A percentile compares a stretch with the other conserved stretches of the same genome.
phyloP scores from a whole-genome alignment of 2,888 invertebrate species.

The Brachylomia viminalis region DNA sequence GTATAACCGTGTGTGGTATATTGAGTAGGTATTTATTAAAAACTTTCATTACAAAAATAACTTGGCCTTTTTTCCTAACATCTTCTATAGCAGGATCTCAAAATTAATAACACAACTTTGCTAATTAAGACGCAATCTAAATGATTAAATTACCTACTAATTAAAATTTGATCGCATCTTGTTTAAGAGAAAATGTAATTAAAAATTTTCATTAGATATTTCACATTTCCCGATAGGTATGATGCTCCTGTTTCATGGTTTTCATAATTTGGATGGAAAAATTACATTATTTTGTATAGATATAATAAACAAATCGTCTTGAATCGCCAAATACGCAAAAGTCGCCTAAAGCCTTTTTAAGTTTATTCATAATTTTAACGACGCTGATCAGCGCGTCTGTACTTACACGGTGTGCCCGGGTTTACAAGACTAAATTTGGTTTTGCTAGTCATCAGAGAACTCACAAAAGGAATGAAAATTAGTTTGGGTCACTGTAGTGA shows the following conservation, averaged over 20 bases:
- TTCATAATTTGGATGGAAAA: neutral
- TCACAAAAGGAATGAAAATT: too few relatives aligned
- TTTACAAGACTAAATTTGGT: too few relatives aligned
- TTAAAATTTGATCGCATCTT: conserved; percentile 48
- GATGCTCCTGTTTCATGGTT: neutral
- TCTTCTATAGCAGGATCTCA: conserved; percentile 6
- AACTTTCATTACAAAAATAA: conserved; percentile 13
- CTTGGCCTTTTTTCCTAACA: conserved; percentile 22
- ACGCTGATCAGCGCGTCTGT: too few relatives aligned
- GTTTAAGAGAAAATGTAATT: conserved; percentile 24
- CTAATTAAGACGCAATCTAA: conserved; percentile 48
- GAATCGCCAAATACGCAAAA: neutral
- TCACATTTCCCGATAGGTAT: neutral
- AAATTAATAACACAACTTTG: conserved; percentile 47
- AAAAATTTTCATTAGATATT: neutral
- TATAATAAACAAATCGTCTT: neutral
- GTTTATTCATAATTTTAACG: too few relatives aligned
- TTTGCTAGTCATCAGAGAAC: too few relatives aligned
- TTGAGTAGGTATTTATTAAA: neutral
- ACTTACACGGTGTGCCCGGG: too few relatives aligned
- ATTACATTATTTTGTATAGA: neutral
- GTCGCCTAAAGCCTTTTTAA: too few relatives aligned
- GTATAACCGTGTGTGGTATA: neutral
- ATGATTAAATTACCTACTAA: conserved; percentile 43
- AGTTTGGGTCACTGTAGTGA: too few relatives aligned